These are phyloP conservation scores for Linyphia triangularis DNA, from an alignment of 2,888 invertebrate genomes.

Conservation along the genomic window DNA sequence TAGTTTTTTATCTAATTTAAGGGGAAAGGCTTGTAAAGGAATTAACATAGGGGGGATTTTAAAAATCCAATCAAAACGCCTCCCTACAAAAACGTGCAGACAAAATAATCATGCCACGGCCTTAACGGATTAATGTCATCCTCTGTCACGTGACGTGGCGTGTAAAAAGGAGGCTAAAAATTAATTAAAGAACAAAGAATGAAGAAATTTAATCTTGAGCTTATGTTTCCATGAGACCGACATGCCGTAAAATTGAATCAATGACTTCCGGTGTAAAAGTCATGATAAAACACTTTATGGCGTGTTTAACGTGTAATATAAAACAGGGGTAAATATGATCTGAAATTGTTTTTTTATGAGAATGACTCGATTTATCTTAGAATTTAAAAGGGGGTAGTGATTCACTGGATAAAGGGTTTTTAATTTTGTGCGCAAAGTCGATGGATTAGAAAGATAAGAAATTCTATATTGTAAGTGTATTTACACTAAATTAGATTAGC, in stretches of 20 bases:
- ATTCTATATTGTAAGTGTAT: too few species aligned
- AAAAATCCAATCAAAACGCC: neutral
- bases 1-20: conserved; percentile 16
- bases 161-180: neutral
- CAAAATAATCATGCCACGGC: too few species aligned
- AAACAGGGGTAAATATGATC: too few species aligned
- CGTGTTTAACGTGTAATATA: neutral
- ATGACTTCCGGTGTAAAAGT: neutral
- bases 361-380: too few species aligned
- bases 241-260: conserved; percentile 12
- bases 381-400: too few species aligned
- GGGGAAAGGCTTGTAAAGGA: neutral
- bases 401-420: too few species aligned
- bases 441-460: too few species aligned
- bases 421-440: too few species aligned
- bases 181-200: neutral
- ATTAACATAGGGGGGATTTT: too few species aligned
- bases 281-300: neutral
- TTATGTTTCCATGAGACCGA: neutral
- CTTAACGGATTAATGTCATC: conserved; percentile 7
- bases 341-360: too few species aligned
- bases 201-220: conserved; percentile 15
- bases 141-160: neutral
- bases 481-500: too few species aligned
- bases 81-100: neutral